phyloP scores from a whole-genome alignment of 2,888 invertebrate genomes.

The Sinohyriopsis cumingii region DNA sequence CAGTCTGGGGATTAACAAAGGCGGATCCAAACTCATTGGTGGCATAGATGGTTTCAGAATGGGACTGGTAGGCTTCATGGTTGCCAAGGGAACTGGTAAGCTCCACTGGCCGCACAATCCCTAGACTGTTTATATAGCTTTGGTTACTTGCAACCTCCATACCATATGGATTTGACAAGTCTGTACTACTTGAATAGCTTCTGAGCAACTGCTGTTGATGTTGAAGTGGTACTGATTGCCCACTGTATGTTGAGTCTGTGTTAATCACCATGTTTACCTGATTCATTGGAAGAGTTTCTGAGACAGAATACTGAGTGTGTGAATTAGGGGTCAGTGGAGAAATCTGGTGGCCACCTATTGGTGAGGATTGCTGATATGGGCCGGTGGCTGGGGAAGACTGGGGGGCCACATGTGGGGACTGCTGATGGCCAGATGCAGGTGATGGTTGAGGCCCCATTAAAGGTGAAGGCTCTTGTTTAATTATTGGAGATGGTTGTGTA shows the following conservation, averaged over 20 bases:
- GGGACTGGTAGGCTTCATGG: too few species aligned
- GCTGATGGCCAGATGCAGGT: slow-evolving; percentile 19
- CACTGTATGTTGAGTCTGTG: too few species aligned
- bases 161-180: slow-evolving; percentile 15
- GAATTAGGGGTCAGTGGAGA: slow-evolving; percentile 23
- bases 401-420: slow-evolving; percentile 10
- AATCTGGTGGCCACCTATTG: slow-evolving; percentile 10
- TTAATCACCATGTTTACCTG: slow-evolving; percentile 15
- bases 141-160: slow-evolving; percentile 33
- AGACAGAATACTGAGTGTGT: slow-evolving; percentile 26
- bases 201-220: too few species aligned
- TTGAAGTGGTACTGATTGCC: too few species aligned
- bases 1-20: slow-evolving; percentile 5
- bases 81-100: too few species aligned
- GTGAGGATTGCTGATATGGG: neutral
- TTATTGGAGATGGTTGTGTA: too few species aligned
- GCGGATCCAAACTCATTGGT: too few species aligned
- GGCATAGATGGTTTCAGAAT: too few species aligned
- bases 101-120: too few species aligned
- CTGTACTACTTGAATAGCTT: too few species aligned
- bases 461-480: too few species aligned
- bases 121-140: too few species aligned
- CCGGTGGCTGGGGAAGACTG: slow-evolving; percentile 19
- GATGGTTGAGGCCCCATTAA: slow-evolving; percentile 25
- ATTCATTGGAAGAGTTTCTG: slow-evolving; percentile 37